phyloP scores from a whole-genome alignment of 2,888 invertebrate genomes.

The Zaprionus lineosus region DNA sequence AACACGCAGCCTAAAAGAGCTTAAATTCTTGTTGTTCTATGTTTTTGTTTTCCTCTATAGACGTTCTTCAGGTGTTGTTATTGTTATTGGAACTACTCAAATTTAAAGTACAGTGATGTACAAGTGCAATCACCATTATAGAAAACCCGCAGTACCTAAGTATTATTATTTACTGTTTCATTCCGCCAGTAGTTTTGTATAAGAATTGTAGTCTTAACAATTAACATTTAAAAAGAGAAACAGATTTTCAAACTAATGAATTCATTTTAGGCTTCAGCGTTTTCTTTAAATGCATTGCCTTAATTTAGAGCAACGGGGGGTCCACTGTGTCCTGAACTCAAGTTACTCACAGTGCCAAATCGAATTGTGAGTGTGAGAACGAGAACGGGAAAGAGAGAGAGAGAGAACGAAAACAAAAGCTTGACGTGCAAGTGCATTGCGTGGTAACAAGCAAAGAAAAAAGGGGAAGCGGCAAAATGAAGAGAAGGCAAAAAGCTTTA shows the following conservation, averaged over 20 bases:
- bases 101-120: conserved; percentile 36
- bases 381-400: conserved; percentile 15
- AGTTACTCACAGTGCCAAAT: conserved; percentile 23
- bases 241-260: too few relatives aligned
- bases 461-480: conserved; percentile 23
- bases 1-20: conserved; percentile 15
- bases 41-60: not conserved
- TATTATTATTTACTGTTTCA: too few relatives aligned
- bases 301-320: too few relatives aligned
- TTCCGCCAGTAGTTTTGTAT: too few relatives aligned
- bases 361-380: conserved; percentile 3
- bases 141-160: too few relatives aligned
- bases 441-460: conserved; percentile 9
- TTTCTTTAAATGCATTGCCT: too few relatives aligned
- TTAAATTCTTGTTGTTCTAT: conserved; percentile 10
- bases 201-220: too few relatives aligned
- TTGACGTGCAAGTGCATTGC: conserved; percentile 47
- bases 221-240: too few relatives aligned
- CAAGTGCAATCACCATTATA: not conserved
- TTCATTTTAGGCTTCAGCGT: not conserved
- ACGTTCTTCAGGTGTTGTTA: conserved; percentile 27
- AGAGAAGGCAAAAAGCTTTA: conserved; percentile 58
- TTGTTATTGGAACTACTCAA: conserved; percentile 32
- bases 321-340: conserved; percentile 39
- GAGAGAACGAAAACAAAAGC: conserved; percentile 49